A percentile compares a stretch with the other conserved stretches of the same genome.
Evolutionary conservation across 2,888 invertebrate species (phyloP).

Genomic region (Temnothorax unifasciatus): DNA sequence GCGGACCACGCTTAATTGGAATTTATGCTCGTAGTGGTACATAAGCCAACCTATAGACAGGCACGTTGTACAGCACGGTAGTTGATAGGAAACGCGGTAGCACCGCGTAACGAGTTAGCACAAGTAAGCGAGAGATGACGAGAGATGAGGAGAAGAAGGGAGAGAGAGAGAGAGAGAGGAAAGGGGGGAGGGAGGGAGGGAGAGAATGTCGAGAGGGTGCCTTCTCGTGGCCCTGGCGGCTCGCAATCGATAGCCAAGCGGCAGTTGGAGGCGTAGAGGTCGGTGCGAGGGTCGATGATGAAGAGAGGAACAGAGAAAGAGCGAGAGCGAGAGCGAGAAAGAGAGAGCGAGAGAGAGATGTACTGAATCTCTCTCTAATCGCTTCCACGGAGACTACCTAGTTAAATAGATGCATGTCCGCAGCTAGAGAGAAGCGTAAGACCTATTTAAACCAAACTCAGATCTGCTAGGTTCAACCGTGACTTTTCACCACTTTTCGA

Average conservation of each 20-base stretch:
- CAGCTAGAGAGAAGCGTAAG: constrained; percentile 11
- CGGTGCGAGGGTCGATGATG: constrained; percentile 62
- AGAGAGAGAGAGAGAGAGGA: constrained; percentile 13
- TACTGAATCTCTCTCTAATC: constrained; percentile 66
- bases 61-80: constrained; percentile 36
- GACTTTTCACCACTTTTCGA: constrained; percentile 18
- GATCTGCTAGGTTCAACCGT: neutral
- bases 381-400: neutral
- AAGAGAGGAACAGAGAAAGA: constrained; percentile 57
- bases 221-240: constrained; percentile 75
- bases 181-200: neutral
- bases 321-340: constrained; percentile 39
- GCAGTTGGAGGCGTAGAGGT: constrained; percentile 76
- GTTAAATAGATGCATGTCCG: constrained; percentile 34
- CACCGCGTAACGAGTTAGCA: constrained; percentile 78
- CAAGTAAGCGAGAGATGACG: constrained; percentile 67
- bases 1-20: constrained; percentile 69
- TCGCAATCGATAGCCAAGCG: constrained; percentile 81
- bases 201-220: constrained; percentile 65
- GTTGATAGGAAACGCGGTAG: constrained; percentile 69
- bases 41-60: constrained; percentile 44
- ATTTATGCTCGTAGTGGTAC: constrained; percentile 64
- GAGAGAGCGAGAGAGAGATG: constrained; percentile 70
- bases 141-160: constrained; percentile 14
- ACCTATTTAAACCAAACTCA: constrained; percentile 9